Evolutionary conservation across 2,888 invertebrate genomes (phyloP).

Genomic region (Ochropleura plecta): DNA sequence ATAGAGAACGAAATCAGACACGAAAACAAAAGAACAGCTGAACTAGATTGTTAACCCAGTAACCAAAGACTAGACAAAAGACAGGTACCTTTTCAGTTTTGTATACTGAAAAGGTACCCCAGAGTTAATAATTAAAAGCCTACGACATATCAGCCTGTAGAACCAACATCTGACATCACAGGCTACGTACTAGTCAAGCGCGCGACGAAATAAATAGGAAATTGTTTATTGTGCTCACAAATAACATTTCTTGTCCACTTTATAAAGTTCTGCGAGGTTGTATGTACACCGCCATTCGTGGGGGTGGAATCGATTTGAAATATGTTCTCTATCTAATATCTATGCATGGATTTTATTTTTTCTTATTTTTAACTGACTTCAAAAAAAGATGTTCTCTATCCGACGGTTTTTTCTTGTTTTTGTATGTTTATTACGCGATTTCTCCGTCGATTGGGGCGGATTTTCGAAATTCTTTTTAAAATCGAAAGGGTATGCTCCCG

Average conservation of each 20-base stretch:
- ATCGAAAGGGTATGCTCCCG: too few species aligned
- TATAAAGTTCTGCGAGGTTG: slow-evolving; percentile 56
- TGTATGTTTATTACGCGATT: too few species aligned
- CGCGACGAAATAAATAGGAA: slow-evolving; percentile 64
- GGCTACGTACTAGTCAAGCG: slow-evolving; percentile 42
- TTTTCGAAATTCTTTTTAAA: too few species aligned
- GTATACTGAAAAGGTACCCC: neutral
- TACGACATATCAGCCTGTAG: neutral
- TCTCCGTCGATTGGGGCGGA: too few species aligned
- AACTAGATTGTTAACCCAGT: neutral
- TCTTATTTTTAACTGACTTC: neutral
- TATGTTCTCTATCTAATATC: slow-evolving; percentile 21
- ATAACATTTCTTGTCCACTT: slow-evolving; percentile 58
- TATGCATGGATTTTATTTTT: neutral
- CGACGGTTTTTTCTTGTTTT: too few species aligned
- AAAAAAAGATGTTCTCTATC: too few species aligned
- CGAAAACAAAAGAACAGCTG: neutral
- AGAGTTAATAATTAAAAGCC: neutral
- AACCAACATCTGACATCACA: slow-evolving; percentile 10
- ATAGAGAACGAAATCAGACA: neutral
- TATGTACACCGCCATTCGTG: slow-evolving; percentile 31
- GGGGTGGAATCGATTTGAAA: slow-evolving; percentile 40
- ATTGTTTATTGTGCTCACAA: slow-evolving; percentile 63
- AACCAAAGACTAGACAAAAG: too few species aligned
- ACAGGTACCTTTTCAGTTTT: too few species aligned